These are phyloP conservation scores for Stratiomys singularior DNA, from an alignment of 2,888 invertebrate species.

Conservation along the genomic window DNA sequence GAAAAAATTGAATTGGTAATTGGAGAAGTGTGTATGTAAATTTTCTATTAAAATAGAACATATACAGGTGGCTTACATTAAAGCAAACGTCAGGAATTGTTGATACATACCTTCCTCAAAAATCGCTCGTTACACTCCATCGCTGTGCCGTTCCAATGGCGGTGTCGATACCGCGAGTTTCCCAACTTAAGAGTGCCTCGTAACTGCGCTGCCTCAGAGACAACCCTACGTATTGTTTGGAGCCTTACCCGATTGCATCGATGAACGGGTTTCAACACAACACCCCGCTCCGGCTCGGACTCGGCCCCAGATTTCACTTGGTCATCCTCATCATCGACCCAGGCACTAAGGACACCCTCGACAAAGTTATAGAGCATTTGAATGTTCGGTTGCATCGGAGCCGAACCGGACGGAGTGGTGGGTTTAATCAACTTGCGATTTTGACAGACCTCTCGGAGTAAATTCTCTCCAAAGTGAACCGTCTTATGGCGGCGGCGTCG, in stretches of 20 bases:
- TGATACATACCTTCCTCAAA: slow-evolving; percentile 83
- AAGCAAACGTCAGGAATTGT: too few species aligned
- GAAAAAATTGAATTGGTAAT: too few species aligned
- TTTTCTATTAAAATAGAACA: too few species aligned
- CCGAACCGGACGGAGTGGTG: slow-evolving; percentile 64
- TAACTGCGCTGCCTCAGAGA: slow-evolving; percentile 76
- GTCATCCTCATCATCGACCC: slow-evolving; percentile 74
- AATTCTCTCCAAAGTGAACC: slow-evolving; percentile 81
- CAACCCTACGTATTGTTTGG: slow-evolving; percentile 75
- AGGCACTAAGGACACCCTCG: slow-evolving; percentile 80
- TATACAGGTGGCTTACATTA: too few species aligned
- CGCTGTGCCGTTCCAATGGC: slow-evolving; percentile 86
- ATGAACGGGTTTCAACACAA: slow-evolving; percentile 63
- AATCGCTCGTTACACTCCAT: slow-evolving; percentile 90
- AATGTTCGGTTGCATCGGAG: slow-evolving; percentile 76
- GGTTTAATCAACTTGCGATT: slow-evolving; percentile 71
- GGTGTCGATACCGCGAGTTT: slow-evolving; percentile 78
- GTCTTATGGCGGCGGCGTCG: slow-evolving; percentile 80
- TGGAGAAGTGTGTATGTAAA: too few species aligned
- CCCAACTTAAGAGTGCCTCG: slow-evolving; percentile 75
- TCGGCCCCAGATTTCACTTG: slow-evolving; percentile 78
- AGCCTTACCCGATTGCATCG: slow-evolving; percentile 72
- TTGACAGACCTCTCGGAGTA: slow-evolving; percentile 78
- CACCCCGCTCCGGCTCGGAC: slow-evolving; percentile 77
- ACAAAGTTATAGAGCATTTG: slow-evolving; percentile 85